Evolutionary conservation across 1,140 invertebrate species (phyloP).

Genomic region (Agrilus planipennis): DNA sequence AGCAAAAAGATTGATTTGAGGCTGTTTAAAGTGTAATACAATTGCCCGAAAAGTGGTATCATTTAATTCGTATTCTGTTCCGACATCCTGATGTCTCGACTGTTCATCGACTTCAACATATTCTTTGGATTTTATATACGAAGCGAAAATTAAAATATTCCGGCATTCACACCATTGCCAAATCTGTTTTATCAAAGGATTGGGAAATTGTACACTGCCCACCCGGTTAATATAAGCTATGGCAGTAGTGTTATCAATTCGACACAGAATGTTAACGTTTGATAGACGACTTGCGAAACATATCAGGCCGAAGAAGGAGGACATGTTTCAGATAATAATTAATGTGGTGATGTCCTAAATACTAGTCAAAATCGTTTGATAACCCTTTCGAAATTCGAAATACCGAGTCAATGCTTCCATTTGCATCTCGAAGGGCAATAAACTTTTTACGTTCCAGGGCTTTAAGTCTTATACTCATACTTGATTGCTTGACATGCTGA

Average conservation of each 20-base stretch:
- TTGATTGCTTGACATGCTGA: constrained; percentile 6
- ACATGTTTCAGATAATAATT: too few relatives aligned
- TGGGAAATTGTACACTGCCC: too few relatives aligned
- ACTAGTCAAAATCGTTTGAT: constrained; percentile 19
- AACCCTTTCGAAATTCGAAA: neutral
- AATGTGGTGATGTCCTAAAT: constrained; percentile 17
- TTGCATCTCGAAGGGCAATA: constrained; percentile 2
- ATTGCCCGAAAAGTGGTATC: neutral
- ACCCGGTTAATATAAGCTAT: neutral
- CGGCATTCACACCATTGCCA: constrained; percentile 18
- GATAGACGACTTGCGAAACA: neutral
- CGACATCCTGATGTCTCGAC: constrained; percentile 6
- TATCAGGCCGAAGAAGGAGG: neutral
- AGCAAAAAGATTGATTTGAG: neutral
- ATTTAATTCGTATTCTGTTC: neutral
- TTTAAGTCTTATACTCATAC: constrained; percentile 21
- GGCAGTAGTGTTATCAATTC: neutral
- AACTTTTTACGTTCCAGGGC: constrained; percentile 17
- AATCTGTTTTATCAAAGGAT: constrained; percentile 9
- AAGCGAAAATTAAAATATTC: too few relatives aligned
- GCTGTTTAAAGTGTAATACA: neutral
- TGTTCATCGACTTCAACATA: constrained; percentile 16
- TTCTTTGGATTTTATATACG: constrained; percentile 13
- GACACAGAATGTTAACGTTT: neutral
- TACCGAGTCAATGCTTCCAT: constrained; percentile 2